A percentile compares a stretch with the other conserved stretches of the same genome.
Conservation (phyloP, 2,797 vertebrate genomes). For the Scomberomorus guttatus region DNA sequence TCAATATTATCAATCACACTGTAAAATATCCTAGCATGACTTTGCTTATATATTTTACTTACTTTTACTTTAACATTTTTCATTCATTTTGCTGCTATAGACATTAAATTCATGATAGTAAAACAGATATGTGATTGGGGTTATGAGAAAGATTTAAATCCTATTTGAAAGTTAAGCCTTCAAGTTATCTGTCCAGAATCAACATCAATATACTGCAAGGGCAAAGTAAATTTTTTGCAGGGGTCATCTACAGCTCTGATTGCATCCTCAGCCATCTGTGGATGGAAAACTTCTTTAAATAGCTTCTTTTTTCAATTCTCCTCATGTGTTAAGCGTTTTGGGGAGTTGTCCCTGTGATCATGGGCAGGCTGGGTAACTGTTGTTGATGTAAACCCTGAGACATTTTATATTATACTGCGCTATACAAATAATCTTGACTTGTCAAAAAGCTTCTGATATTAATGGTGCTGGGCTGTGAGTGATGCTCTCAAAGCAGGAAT, state of each 20-base stretch:
- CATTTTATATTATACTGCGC: slow-evolving; percentile 4
- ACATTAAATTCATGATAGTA: background rate
- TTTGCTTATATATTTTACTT: background rate
- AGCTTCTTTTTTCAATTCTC: slow-evolving; percentile 6
- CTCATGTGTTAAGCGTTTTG: slow-evolving; percentile 3
- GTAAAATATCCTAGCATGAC: background rate
- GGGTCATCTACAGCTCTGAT: slow-evolving; percentile 19
- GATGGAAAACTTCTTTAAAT: slow-evolving; percentile 15
- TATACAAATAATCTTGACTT: slow-evolving; percentile 41
- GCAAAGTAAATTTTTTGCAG: slow-evolving; percentile 16
- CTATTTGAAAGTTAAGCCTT: background rate
- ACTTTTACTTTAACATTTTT: background rate
- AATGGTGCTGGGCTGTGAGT: slow-evolving; percentile 1
- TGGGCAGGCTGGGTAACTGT: background rate
- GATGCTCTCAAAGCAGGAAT: slow-evolving; percentile 21
- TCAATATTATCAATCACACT: background rate
- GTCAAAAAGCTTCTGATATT: slow-evolving; percentile 30
- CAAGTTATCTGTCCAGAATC: slow-evolving; percentile 19
- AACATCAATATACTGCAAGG: slow-evolving; percentile 9
- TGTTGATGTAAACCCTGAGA: slow-evolving; percentile 15
- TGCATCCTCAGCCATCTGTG: slow-evolving; percentile 23
- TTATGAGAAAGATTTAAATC: slow-evolving; percentile 13
- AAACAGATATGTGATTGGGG: background rate
- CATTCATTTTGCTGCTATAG: background rate
- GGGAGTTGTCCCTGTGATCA: slow-evolving; percentile 8